Conservation (phyloP, 35 echinoderm and acorn worm genomes). For the Diadema setosum region DNA sequence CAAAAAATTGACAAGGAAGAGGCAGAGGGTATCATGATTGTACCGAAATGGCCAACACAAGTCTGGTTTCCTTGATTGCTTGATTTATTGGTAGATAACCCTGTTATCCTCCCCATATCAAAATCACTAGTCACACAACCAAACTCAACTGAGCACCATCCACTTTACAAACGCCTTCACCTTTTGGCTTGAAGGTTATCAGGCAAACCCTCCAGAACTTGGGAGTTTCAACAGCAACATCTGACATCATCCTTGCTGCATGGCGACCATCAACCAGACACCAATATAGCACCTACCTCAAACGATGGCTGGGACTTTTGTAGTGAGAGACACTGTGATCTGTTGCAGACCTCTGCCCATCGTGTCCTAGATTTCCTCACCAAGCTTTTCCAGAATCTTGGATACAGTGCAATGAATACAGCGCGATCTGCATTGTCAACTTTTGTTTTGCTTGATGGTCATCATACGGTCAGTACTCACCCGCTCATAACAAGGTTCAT, state of each 20-base stretch:
- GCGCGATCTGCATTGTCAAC: neutral
- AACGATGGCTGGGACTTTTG: constrained; percentile 44
- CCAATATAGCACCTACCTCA: constrained; percentile 54
- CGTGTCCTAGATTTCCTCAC: constrained; percentile 12
- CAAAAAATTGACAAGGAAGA: constrained; percentile 30
- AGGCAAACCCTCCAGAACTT: too few relatives aligned
- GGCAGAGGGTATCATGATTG: constrained; percentile 37
- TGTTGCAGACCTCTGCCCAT: neutral
- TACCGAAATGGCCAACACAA: constrained; percentile 79
- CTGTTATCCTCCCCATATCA: constrained; percentile 10
- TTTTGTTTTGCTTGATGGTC: neutral
- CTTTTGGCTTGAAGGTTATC: too few relatives aligned
- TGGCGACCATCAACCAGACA: constrained; percentile 43
- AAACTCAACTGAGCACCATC: neutral
- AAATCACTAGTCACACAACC: neutral
- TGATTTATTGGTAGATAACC: neutral
- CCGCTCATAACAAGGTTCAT: constrained; percentile 22
- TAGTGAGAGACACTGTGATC: neutral
- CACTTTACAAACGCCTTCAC: neutral
- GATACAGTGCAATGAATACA: constrained; percentile 33
- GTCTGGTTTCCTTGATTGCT: constrained; percentile 48
- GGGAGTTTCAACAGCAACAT: too few relatives aligned
- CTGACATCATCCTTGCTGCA: constrained; percentile 41
- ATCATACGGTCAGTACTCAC: neutral
- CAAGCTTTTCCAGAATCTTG: neutral